Conservation (phyloP, 35 echinoderm and acorn worm species). For the Strongylocentrotus purpuratus region DNA sequence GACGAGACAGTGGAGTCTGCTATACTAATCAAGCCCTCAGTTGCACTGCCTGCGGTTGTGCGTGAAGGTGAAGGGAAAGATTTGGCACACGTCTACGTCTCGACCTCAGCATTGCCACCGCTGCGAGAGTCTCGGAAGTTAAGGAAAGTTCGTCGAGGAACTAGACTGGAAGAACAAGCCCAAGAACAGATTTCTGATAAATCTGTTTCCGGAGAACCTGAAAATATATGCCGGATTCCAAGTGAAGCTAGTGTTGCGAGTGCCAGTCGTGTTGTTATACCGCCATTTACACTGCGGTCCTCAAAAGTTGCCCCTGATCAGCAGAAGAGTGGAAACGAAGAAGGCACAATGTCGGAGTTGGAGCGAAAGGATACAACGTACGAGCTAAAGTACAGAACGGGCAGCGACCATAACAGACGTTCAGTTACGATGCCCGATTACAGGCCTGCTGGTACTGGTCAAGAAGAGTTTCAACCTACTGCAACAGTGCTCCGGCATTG, state of each 20-base stretch:
- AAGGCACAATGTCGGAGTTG: background rate
- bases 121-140: background rate
- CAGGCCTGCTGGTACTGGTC: background rate
- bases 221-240: background rate
- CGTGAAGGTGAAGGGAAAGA: background rate
- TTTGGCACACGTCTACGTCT: background rate
- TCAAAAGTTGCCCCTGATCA: background rate
- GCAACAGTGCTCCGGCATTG: background rate
- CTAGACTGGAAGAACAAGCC: background rate
- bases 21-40: background rate
- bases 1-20: constrained; percentile 4
- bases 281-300: background rate
- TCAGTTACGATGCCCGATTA: background rate
- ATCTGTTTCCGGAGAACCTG: background rate
- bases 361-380: background rate
- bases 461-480: background rate
- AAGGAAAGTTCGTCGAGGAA: background rate
- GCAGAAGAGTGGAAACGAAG: background rate
- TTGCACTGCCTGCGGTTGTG: background rate
- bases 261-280: background rate
- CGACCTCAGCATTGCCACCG: background rate
- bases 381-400: background rate
- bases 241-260: background rate
- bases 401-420: background rate
- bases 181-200: background rate